Evolutionary conservation across 2,797 vertebrate genomes (phyloP).

Genomic region (Haliaeetus albicilla): DNA sequence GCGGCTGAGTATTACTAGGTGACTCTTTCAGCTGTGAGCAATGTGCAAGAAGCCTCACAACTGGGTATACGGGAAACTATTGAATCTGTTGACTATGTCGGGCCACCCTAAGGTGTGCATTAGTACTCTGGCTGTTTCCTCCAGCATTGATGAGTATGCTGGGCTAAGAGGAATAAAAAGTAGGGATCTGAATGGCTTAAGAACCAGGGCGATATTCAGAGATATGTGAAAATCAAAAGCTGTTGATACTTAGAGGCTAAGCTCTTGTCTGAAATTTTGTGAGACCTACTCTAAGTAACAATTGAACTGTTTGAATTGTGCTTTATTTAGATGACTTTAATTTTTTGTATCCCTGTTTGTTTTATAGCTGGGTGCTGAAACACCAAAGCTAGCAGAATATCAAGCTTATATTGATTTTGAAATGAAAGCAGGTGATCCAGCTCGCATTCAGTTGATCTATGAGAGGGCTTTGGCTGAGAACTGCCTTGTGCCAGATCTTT

Average conservation of each 20-base stretch:
- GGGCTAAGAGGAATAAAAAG: not conserved
- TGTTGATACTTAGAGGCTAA: not conserved
- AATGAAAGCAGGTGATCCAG: constrained; percentile 90
- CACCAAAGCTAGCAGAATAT: constrained; percentile 91
- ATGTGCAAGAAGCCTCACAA: not conserved
- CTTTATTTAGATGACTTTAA: not conserved
- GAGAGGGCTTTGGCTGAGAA: constrained; percentile 94
- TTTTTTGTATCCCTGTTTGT: not conserved
- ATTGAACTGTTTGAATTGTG: not conserved
- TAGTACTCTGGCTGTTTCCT: not conserved
- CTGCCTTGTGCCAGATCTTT: constrained; percentile 96
- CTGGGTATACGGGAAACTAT: not conserved
- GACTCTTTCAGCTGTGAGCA: not conserved
- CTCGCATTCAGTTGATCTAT: constrained; percentile 89
- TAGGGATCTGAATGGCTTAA: not conserved
- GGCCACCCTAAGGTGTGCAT: not conserved
- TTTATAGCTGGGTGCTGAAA: constrained; percentile 86
- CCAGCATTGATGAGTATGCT: rapidly evolving
- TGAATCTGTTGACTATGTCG: not conserved
- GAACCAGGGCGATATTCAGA: not conserved
- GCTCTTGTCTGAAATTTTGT: not conserved
- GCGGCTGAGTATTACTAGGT: not conserved
- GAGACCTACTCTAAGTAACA: not conserved
- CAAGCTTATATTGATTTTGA: constrained; percentile 93
- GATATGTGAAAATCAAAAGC: not conserved